Percentiles rank a stretch among this genome's conserved stretches.
phyloP scores from a whole-genome alignment of 2,888 invertebrate genomes.

The Catocala fraxini region DNA sequence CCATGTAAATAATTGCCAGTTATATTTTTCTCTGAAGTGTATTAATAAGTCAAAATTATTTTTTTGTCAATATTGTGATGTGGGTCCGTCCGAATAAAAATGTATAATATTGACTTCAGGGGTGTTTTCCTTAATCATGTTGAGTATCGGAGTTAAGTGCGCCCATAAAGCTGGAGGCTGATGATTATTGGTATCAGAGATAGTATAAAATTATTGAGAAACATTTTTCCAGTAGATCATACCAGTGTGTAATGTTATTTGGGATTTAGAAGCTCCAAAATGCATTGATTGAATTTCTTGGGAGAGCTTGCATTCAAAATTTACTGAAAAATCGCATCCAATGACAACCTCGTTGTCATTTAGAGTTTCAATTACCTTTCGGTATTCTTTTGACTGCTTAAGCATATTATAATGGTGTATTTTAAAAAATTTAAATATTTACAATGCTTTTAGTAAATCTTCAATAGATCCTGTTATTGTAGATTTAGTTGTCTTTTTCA shows the following conservation, averaged over 20 bases:
- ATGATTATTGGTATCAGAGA: slow-evolving; percentile 36
- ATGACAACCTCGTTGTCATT: too few relatives aligned
- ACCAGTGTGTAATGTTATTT: slow-evolving; percentile 43
- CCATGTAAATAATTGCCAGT: neutral
- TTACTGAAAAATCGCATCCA: too few relatives aligned
- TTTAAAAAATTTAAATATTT: slow-evolving; percentile 32
- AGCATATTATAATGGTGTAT: slow-evolving; percentile 39
- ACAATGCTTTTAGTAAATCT: slow-evolving; percentile 23
- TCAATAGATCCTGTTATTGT: slow-evolving; percentile 21
- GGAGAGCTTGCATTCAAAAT: too few relatives aligned
- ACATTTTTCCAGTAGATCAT: slow-evolving; percentile 31
- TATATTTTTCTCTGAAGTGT: neutral
- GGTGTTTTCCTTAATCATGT: slow-evolving; percentile 24
- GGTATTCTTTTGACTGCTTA: slow-evolving; percentile 38
- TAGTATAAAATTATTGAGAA: slow-evolving; percentile 40
- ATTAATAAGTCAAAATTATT: neutral
- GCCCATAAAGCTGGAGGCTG: slow-evolving; percentile 31
- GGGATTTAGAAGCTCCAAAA: slow-evolving; percentile 43
- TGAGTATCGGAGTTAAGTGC: slow-evolving; percentile 32
- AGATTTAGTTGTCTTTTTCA: slow-evolving; percentile 24
- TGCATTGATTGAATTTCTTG: slow-evolving; percentile 46
- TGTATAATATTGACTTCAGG: slow-evolving; percentile 36
- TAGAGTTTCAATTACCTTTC: slow-evolving; percentile 7
- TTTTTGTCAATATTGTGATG: slow-evolving; percentile 22
- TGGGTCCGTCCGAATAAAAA: slow-evolving; percentile 50